Conservation (phyloP, 2,888 invertebrate genomes). For the Drosophila ezoana region DNA sequence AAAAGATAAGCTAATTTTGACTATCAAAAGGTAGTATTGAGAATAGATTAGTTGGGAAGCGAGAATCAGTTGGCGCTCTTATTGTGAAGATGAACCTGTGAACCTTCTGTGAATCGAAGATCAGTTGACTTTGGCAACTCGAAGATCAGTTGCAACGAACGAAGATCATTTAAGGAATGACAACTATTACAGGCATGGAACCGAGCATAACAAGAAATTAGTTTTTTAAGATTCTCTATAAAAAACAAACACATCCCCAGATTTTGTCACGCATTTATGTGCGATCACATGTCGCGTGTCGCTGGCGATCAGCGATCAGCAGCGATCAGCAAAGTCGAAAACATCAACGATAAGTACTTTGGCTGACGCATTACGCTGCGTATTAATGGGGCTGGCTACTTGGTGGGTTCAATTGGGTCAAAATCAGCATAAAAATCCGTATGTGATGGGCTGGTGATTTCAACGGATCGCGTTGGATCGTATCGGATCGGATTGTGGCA, state of each 20-base stretch:
- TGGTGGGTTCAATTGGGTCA: conserved; percentile 75
- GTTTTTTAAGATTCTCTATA: background rate
- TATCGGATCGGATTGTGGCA: conserved; percentile 52
- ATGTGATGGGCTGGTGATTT: conserved; percentile 69
- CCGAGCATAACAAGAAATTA: background rate
- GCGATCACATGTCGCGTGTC: conserved; percentile 48
- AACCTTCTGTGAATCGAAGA: too few relatives aligned
- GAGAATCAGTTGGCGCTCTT: background rate
- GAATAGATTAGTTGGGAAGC: too few relatives aligned
- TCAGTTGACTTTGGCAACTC: too few relatives aligned
- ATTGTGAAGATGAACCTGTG: too few relatives aligned
- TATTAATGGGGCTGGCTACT: conserved; percentile 56
- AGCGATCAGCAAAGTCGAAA: conserved; percentile 19
- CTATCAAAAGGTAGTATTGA: too few relatives aligned
- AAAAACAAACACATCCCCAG: background rate
- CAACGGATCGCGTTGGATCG: conserved; percentile 53
- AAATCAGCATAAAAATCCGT: conserved; percentile 77
- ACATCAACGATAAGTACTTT: conserved; percentile 38
- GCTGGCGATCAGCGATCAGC: conserved; percentile 29
- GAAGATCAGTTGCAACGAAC: too few relatives aligned
- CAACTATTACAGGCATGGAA: too few relatives aligned
- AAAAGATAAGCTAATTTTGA: too few relatives aligned
- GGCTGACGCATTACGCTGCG: conserved; percentile 60
- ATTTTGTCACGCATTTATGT: conserved; percentile 20
- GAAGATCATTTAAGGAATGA: too few relatives aligned